Evolutionary conservation across 2,888 invertebrate species (phyloP).

Genomic region (Nemapogon koenigi): DNA sequence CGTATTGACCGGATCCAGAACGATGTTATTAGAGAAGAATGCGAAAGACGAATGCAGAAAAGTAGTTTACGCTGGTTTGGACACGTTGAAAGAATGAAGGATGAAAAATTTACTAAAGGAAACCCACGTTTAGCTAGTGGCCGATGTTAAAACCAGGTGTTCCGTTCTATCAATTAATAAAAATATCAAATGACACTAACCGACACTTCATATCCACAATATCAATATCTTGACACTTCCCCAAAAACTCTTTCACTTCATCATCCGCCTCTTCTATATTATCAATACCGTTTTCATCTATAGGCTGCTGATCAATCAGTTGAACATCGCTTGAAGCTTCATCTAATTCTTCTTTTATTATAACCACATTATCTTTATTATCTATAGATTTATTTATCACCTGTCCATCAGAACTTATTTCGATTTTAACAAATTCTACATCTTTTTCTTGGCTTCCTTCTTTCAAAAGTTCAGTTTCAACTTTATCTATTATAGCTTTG

Average conservation of each 20-base stretch:
- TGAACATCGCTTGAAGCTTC: conserved; percentile 46
- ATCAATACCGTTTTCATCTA: conserved; percentile 37
- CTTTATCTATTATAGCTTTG: conserved; percentile 14
- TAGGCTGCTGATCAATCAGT: conserved; percentile 34
- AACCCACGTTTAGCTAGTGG: too few species aligned
- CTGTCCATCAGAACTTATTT: conserved; percentile 50
- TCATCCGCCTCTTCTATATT: conserved; percentile 54
- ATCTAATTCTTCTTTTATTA: conserved; percentile 29
- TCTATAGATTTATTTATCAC: conserved; percentile 34
- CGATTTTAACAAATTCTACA: conserved; percentile 44
- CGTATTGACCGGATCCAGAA: too few species aligned
- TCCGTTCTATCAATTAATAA: too few species aligned
- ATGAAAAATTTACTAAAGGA: too few species aligned
- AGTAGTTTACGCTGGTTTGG: too few species aligned
- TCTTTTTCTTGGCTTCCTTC: conserved; percentile 17
- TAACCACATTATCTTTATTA: conserved; percentile 24
- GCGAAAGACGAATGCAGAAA: too few species aligned
- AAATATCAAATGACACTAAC: conserved; percentile 20
- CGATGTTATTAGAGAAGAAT: too few species aligned
- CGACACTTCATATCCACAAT: conserved; percentile 43
- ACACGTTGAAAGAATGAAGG: too few species aligned
- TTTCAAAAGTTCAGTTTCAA: conserved; percentile 17
- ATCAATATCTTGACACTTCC: conserved; percentile 34
- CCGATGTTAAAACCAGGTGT: too few species aligned
- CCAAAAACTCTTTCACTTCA: conserved; percentile 47